Evolutionary conservation across 2,797 vertebrate species (phyloP).

Genomic region (Pogoniulus pusillus): DNA sequence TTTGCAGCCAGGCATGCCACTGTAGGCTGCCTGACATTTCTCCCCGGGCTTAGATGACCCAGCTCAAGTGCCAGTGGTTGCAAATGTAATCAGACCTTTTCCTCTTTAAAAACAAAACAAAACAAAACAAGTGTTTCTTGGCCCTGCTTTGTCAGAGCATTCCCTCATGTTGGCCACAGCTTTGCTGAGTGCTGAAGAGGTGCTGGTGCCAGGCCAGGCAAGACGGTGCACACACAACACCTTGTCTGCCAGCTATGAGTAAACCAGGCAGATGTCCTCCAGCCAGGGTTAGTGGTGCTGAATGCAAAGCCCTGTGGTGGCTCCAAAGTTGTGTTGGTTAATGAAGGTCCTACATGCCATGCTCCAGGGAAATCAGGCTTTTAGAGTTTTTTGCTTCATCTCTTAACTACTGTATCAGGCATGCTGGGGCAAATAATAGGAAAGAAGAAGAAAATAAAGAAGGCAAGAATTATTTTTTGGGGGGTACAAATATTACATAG

Average conservation of each 20-base stretch:
- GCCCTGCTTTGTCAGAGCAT: background rate
- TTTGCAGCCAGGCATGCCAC: background rate
- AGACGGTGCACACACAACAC: fast-evolving
- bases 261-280: background rate
- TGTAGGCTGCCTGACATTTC: background rate
- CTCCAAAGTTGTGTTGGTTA: background rate
- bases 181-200: background rate
- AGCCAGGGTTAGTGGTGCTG: background rate
- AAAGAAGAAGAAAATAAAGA: background rate
- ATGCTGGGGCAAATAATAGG: background rate
- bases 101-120: background rate
- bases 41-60: background rate
- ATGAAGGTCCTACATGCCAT: background rate
- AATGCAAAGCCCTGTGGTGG: background rate
- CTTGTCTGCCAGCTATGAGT: background rate
- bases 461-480: background rate
- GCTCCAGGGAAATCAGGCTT: background rate
- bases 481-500: background rate
- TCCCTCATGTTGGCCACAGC: background rate
- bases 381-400: background rate
- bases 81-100: background rate
- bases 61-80: background rate
- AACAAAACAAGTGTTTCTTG: background rate
- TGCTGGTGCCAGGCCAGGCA: background rate
- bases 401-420: background rate